These are phyloP conservation scores for Plebejus argus DNA, from an alignment of 2,888 invertebrate genomes.

Conservation along the genomic window DNA sequence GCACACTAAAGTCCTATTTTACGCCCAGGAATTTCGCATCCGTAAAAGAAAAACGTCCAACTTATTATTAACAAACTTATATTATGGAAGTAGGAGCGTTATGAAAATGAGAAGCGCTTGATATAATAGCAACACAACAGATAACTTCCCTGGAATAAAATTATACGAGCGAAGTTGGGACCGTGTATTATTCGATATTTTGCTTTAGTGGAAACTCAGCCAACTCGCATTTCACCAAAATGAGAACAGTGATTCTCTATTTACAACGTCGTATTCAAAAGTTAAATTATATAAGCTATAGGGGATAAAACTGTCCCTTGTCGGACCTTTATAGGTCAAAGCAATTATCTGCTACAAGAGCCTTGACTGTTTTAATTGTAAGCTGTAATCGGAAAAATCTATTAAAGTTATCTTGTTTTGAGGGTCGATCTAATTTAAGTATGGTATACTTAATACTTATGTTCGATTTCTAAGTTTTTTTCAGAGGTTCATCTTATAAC, in stretches of 20 bases:
- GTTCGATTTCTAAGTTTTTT: too few species aligned
- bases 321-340: neutral
- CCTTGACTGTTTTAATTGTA: neutral
- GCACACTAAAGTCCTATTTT: neutral
- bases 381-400: neutral
- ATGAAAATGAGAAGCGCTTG: slow-evolving; percentile 30
- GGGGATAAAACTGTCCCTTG: neutral
- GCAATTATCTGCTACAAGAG: neutral
- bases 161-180: slow-evolving; percentile 28
- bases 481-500: too few species aligned
- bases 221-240: slow-evolving; percentile 27
- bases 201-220: slow-evolving; percentile 19
- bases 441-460: too few species aligned
- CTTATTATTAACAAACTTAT: slow-evolving; percentile 27
- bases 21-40: neutral
- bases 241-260: slow-evolving; percentile 23
- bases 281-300: slow-evolving; percentile 4
- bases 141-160: slow-evolving; percentile 30
- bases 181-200: slow-evolving; percentile 29
- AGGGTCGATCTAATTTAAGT: too few species aligned
- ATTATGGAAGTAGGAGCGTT: slow-evolving; percentile 19
- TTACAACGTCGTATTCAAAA: slow-evolving; percentile 27
- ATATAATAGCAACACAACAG: slow-evolving; percentile 30
- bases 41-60: slow-evolving; percentile 16
- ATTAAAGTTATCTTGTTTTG: neutral